Evolutionary conservation across 53 echinoderm and acorn worm species (phyloP), one percentile per base, ranked within the genome.

Genomic region (Paelopatides confundens): DNA sequence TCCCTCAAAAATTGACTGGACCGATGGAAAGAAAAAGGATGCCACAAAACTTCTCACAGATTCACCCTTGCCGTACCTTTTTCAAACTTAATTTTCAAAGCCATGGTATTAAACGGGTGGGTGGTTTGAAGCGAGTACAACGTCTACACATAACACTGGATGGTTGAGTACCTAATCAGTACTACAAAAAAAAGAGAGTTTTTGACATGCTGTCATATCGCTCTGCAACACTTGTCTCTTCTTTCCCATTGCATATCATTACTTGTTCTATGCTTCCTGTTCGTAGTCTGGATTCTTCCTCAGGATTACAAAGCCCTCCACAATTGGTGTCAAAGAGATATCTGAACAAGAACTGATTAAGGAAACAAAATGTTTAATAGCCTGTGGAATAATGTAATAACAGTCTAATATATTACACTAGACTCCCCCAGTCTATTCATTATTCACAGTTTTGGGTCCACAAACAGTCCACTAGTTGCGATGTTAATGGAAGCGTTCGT

Each of bases 261-360:
- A 12, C 32, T 67, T 13, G 63, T 18, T 27, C 64, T 65, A 65
- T 0, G 63, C 63, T 11, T 83, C 84, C 67, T 94, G 89, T 67
- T 94, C 94, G 83, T 88, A 97, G 76, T 98, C 91, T 85, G 95
- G 95, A 82, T 98, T 98, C 85, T 98, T 98, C 77, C 94, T 92
- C 63, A 98, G 77, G 91, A 98, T 95, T 85, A 98, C 95, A 66
- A 98, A 98, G 1, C 98, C 98, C 54, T 98, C 98, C 53, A 98
- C 78, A 89, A 98, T 95, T 13, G 98, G 98, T 48, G 98, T 98
- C 14, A 79, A 37, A 31, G 98, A 84, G 24, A 95, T 21, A 82
- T 95, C 98, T 98, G 94, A 67, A 66, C 24, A 21, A 13, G 17
- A 52, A 1, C 4, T 12, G 58, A 32, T 67, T 67, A 67, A 67